Evolutionary conservation across 2,888 invertebrate species (phyloP).

Genomic region (Melipona beecheii): DNA sequence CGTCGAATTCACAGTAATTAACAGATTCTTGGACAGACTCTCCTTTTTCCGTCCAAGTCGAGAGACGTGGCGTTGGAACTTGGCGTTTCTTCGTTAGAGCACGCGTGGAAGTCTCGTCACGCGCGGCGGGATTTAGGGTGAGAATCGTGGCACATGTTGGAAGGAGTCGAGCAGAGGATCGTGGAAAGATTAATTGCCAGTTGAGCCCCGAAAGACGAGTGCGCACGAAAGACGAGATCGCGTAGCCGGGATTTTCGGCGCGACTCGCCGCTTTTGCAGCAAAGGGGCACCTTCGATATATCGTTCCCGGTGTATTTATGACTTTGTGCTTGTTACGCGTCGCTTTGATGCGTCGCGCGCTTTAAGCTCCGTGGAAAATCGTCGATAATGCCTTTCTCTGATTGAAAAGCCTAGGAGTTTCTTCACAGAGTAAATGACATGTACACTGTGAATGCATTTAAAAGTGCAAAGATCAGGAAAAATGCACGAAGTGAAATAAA

Average conservation of each 20-base stretch:
- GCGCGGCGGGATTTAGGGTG: constrained; percentile 42
- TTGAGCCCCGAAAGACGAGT: constrained; percentile 8
- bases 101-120: constrained; percentile 18
- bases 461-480: no score
- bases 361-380: constrained; percentile 2
- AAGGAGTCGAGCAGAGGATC: constrained; percentile 24
- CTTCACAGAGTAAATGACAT: no score
- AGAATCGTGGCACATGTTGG: constrained; percentile 47
- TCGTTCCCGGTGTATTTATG: constrained; percentile 51
- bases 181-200: constrained; percentile 59
- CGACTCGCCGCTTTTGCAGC: constrained; percentile 17
- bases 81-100: background rate
- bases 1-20: background rate
- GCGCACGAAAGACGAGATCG: constrained; percentile 47
- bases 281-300: constrained; percentile 48
- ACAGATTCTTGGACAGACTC: background rate
- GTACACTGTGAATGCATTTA: no score
- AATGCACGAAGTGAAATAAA: no score
- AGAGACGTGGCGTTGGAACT: background rate
- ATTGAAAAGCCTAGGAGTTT: background rate
- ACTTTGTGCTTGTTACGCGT: constrained; percentile 33
- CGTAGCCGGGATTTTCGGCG: constrained; percentile 40
- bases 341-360: constrained; percentile 3
- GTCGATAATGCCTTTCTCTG: background rate
- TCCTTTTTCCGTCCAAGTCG: background rate